Evolutionary conservation across 2,797 vertebrate genomes (phyloP).

Genomic region (Sylvia borin): DNA sequence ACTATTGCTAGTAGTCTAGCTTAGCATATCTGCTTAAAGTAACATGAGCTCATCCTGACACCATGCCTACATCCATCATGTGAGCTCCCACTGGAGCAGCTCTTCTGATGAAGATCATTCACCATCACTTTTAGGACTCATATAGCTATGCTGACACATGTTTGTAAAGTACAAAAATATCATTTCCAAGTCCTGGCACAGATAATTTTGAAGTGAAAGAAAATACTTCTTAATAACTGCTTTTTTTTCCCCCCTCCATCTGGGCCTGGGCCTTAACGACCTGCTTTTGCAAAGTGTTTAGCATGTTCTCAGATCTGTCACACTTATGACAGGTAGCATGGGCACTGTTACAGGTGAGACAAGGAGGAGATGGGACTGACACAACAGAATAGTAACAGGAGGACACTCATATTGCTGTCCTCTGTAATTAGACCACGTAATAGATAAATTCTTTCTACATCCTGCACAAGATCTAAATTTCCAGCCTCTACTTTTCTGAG

Average conservation of each 20-base stretch:
- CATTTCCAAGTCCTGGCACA: neutral
- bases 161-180: neutral
- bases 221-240: constrained; percentile 3
- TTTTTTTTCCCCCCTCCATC: neutral
- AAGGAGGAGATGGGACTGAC: neutral
- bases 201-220: neutral
- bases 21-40: neutral
- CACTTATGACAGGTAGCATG: neutral
- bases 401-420: neutral
- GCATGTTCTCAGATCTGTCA: neutral
- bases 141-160: neutral
- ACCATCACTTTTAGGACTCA: neutral
- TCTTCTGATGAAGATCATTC: neutral
- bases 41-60: neutral
- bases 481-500: neutral
- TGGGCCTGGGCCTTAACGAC: neutral
- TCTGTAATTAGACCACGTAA: neutral
- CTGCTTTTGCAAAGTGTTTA: neutral
- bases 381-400: neutral
- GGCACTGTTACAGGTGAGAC: neutral
- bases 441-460: neutral
- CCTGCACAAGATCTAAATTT: neutral
- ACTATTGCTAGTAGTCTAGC: neutral
- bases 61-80: neutral
- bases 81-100: neutral